phyloP scores from a whole-genome alignment of 2,113 vertebrate species.

The Apistogramma diplotaenia region DNA sequence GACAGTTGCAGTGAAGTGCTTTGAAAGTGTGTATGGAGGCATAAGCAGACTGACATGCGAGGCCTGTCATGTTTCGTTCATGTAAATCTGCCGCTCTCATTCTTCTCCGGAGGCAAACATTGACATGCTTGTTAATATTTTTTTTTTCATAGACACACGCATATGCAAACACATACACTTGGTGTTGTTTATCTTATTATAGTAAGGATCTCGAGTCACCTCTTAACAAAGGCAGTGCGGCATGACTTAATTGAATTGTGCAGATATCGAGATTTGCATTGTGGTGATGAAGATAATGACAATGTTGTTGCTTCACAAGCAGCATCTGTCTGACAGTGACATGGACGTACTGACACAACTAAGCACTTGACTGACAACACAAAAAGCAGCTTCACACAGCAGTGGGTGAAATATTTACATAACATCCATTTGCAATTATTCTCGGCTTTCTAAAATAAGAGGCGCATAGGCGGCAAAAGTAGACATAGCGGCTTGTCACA shows the following conservation, averaged over 20 bases:
- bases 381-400: background rate
- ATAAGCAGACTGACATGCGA: constrained; percentile 19
- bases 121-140: constrained; percentile 14
- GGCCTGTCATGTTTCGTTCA: constrained; percentile 43
- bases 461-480: background rate
- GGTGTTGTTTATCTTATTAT: constrained; percentile 11
- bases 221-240: background rate
- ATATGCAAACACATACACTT: background rate
- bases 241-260: constrained; percentile 24
- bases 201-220: constrained; percentile 15
- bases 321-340: constrained; percentile 18
- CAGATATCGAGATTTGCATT: constrained; percentile 27
- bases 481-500: background rate
- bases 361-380: constrained; percentile 26
- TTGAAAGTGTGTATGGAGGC: background rate
- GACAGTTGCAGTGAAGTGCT: background rate
- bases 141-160: background rate
- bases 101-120: constrained; percentile 21
- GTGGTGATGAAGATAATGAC: constrained; percentile 17
- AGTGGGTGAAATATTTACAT: constrained; percentile 33
- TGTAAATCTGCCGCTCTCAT: constrained; percentile 19
- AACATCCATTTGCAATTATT: constrained; percentile 12
- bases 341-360: constrained; percentile 16
- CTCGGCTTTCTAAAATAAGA: background rate
- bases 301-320: constrained; percentile 12